Percentiles rank a stretch among this genome's conserved stretches.
These are phyloP conservation scores for Netelia melanura DNA, from an alignment of 2,888 invertebrate species.

Conservation along the genomic window DNA sequence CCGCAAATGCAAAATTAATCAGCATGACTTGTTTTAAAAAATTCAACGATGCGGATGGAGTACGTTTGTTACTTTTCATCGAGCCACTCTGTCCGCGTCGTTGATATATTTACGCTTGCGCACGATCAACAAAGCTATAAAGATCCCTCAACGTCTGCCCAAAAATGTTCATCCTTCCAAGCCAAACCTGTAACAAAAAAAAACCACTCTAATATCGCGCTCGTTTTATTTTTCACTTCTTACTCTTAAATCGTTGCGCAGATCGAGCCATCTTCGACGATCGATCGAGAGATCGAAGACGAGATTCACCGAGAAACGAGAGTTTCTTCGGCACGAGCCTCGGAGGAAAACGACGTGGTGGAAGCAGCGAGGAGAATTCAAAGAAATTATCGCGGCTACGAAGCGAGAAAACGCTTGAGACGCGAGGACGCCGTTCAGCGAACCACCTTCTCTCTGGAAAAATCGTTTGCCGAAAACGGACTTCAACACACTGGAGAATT, in stretches of 20 bases:
- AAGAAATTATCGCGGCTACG: slow-evolving; percentile 74
- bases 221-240: not conserved
- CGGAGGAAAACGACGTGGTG: slow-evolving; percentile 45
- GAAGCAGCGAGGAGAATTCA: slow-evolving; percentile 74
- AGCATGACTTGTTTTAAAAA: not conserved
- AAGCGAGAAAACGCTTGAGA: slow-evolving; percentile 75
- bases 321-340: slow-evolving; percentile 50
- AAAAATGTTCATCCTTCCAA: not conserved
- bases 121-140: slow-evolving; percentile 14
- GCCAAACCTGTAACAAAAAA: not conserved
- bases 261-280: slow-evolving; percentile 49
- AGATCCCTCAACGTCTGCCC: slow-evolving; percentile 15
- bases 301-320: slow-evolving; percentile 26
- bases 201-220: slow-evolving; percentile 6
- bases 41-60: not conserved
- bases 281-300: slow-evolving; percentile 12
- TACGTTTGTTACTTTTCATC: too few relatives aligned
- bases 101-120: slow-evolving; percentile 36
- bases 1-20: too few relatives aligned
- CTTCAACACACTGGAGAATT: slow-evolving; percentile 83
- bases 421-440: slow-evolving; percentile 79
- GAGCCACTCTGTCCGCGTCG: slow-evolving; percentile 8
- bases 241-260: slow-evolving; percentile 55
- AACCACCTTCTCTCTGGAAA: slow-evolving; percentile 72
- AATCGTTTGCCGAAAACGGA: slow-evolving; percentile 68